Evolutionary conservation across 2,797 vertebrate genomes (phyloP).

Genomic region (Sebastes kiyomatsui): DNA sequence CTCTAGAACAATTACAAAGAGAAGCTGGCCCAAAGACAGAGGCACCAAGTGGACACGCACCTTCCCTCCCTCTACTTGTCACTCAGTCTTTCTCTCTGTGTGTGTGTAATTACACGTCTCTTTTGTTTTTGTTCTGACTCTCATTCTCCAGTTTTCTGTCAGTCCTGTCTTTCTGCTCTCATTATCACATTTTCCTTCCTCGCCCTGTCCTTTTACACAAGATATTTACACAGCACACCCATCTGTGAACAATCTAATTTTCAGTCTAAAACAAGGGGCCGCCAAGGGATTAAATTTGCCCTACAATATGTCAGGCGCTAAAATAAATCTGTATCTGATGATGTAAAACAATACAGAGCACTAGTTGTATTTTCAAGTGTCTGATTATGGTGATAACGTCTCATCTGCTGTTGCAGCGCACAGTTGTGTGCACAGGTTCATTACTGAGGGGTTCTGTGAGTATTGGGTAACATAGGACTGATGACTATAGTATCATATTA

Average conservation of each 20-base stretch:
- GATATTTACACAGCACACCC: slow-evolving; percentile 52
- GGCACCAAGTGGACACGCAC: background rate
- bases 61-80: background rate
- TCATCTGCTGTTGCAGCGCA: slow-evolving; percentile 38
- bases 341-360: slow-evolving; percentile 65
- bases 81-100: background rate
- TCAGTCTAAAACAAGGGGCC: slow-evolving; percentile 49
- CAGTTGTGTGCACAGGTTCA: slow-evolving; percentile 43
- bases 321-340: slow-evolving; percentile 47
- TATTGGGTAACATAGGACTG: slow-evolving; percentile 59
- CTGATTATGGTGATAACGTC: slow-evolving; percentile 61
- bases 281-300: slow-evolving; percentile 47
- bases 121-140: background rate
- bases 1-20: background rate
- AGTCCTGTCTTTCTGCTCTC: slow-evolving; percentile 28
- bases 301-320: slow-evolving; percentile 31
- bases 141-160: slow-evolving; percentile 20
- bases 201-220: slow-evolving; percentile 28
- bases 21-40: background rate
- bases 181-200: slow-evolving; percentile 59
- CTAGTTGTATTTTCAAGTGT: slow-evolving; percentile 44
- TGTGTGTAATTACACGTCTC: background rate
- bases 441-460: slow-evolving; percentile 51
- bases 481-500: slow-evolving; percentile 59
- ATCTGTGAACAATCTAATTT: slow-evolving; percentile 61